Base-by-base conservation (phyloP, 2,888 invertebrate genomes). In the Clostera curtula region DNA sequence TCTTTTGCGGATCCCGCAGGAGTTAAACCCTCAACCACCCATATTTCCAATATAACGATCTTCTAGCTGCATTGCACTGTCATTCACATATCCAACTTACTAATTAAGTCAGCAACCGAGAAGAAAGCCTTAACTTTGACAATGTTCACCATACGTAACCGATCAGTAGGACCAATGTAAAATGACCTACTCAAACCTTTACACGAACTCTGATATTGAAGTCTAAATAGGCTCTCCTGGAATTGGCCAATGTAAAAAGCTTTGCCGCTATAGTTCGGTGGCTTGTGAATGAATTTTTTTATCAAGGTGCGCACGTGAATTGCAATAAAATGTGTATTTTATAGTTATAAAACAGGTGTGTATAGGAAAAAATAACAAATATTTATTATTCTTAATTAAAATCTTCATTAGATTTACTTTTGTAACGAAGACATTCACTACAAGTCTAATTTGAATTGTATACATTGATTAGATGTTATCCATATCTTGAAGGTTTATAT, bases 71-170 rank as follows among this genome's bases (percentile, higher is more conserved):
- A 82, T 82, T 82, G 76, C 68, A 57, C 75, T 82, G 82, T 79
- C 82, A 80, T 75, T 82, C 82, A 80, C 80, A 79, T 82, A 82
- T 80, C 80, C 75, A 76, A 63, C 70, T 76, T 70, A 77, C 80
- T 82, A 82, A 82, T 82, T 82, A 82, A 82, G 82, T 80, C 80
- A 76, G 60, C 74, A 66, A 58, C 56, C 59, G 58, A 68, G 77
- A 77, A 77, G 79, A 77, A 72, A 79, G 75, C 75, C 74, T 67
- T 79, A 77, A 77, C 80, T 82, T 79, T 79, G 80, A 82, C 80
- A 77, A 76, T 75, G 72, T 77, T 68, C 63, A 68, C 77, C 79
- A 80, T 82, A 82, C 80, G 79, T 77, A 77, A 71, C 66, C 58
- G 66, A 44, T 50, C 56, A 52, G 55, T 42, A 46, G 40, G 48